Conservation (phyloP, 2,797 vertebrate genomes). For the Microctenopoma stevenorrisi region DNA sequence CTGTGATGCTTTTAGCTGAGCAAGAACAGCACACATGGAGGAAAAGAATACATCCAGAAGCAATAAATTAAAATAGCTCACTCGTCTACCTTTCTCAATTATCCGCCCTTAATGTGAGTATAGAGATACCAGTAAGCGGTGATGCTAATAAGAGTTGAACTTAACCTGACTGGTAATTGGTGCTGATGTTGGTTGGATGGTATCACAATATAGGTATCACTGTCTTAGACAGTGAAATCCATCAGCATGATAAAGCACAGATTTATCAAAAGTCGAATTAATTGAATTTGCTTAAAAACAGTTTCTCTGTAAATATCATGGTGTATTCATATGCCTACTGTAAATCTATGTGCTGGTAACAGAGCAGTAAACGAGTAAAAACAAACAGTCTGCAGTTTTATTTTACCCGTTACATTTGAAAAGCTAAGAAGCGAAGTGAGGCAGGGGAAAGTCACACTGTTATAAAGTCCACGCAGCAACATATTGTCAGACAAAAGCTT, state of each 20-base stretch:
- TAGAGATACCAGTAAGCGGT: not conserved
- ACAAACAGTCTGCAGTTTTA: constrained; percentile 7
- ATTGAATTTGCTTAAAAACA: no score
- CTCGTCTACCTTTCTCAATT: constrained; percentile 57
- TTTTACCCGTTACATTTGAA: constrained; percentile 25
- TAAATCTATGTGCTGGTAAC: not conserved
- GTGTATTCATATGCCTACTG: no score
- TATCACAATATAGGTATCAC: no score
- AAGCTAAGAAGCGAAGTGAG: constrained; percentile 43
- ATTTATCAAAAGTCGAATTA: not conserved
- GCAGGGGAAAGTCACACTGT: constrained; percentile 28
- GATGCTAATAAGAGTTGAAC: not conserved
- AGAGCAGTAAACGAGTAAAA: constrained; percentile 63
- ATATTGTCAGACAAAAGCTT: constrained; percentile 23
- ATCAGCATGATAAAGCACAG: not conserved
- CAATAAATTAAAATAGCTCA: constrained; percentile 37
- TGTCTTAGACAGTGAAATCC: no score
- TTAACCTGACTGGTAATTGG: not conserved
- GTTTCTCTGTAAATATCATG: not conserved
- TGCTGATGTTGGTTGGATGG: not conserved
- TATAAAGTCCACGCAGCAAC: constrained; percentile 12
- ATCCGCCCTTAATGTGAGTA: not conserved
- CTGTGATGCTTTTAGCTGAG: not conserved
- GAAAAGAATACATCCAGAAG: constrained; percentile 48
- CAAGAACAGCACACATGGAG: constrained; percentile 32